Evolutionary conservation across 1,140 invertebrate genomes (phyloP).

Genomic region (Papilio polyxenes): DNA sequence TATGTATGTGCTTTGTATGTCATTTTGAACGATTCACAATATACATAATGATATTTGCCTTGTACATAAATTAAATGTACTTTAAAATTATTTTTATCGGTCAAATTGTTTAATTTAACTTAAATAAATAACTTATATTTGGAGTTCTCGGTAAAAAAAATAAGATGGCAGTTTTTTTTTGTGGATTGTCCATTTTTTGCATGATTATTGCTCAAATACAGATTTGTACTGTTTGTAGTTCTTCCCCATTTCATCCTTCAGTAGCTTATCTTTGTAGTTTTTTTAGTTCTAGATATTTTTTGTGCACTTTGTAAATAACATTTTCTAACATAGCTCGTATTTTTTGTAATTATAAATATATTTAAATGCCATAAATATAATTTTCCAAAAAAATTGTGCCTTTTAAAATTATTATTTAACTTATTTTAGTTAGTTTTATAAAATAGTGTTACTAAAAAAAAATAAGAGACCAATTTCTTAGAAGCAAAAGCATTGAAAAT

Average conservation of each 20-base stretch:
- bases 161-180: neutral
- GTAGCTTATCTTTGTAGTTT: neutral
- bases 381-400: neutral
- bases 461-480: too few relatives aligned
- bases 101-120: too few relatives aligned
- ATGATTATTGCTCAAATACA: neutral
- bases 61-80: too few relatives aligned
- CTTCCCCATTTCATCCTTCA: neutral
- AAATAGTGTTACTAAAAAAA: too few relatives aligned
- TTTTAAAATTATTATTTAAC: neutral
- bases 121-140: too few relatives aligned
- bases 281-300: neutral
- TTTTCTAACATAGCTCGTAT: neutral
- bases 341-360: neutral
- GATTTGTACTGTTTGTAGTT: neutral
- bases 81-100: too few relatives aligned
- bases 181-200: conserved; percentile 4
- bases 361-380: neutral
- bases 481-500: too few relatives aligned
- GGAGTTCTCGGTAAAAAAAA: too few relatives aligned
- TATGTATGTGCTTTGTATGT: conserved; percentile 12
- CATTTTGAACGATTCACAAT: conserved; percentile 19
- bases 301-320: neutral
- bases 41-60: neutral
- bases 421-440: too few relatives aligned